Base-by-base conservation (phyloP, 2,888 invertebrate genomes). In the Harpalus rufipes region DNA sequence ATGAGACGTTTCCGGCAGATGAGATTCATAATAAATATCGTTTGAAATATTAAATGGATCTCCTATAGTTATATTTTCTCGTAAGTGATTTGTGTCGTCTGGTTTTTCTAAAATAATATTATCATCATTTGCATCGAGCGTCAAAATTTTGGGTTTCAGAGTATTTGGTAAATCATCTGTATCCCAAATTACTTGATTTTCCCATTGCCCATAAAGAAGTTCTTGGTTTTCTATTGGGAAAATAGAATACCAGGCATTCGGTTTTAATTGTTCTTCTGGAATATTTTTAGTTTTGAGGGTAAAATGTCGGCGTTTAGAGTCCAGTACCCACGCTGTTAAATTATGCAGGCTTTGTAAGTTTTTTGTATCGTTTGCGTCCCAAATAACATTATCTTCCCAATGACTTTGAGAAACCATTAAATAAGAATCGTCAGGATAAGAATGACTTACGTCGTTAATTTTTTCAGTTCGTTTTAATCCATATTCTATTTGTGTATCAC, bases 361-460 rank as follows among this genome's bases (percentile, higher is more conserved):
- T 91, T 97, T 98, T 83, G 97, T 97, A 89, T 98, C 98, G 88
- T 97, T 98, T 5, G 98, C 98, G 91, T 99, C 98, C 98, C 98
- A 98, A 79, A 99, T 98, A 41, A 99, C 97, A 89, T 99, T 98
- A 89, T 99, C 98, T 90, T 99, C 99, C 99, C 99, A 99, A 89
- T 96, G 97, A 86, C 97, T 91, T 90, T 98, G 98, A 0, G 98
- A 97, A 0, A 98, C 97, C 98, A 99, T 98, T n/a, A 98, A 93
- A 90, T 96, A 99, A 0, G 97, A 95, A 90, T 99, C 99, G 86
- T 98, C 98, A 0, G 97, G 95, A 88, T 95, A 95, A 5, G 4
- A 32, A 5, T 32, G 1, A 5, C 32, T 32, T 32, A 32, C 5
- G 0, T 32, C 32, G 3, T 32, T 32, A 5, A 32, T 32, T 32